Base-by-base conservation (phyloP, 1,140 invertebrate genomes). In the Bombus confusus region DNA sequence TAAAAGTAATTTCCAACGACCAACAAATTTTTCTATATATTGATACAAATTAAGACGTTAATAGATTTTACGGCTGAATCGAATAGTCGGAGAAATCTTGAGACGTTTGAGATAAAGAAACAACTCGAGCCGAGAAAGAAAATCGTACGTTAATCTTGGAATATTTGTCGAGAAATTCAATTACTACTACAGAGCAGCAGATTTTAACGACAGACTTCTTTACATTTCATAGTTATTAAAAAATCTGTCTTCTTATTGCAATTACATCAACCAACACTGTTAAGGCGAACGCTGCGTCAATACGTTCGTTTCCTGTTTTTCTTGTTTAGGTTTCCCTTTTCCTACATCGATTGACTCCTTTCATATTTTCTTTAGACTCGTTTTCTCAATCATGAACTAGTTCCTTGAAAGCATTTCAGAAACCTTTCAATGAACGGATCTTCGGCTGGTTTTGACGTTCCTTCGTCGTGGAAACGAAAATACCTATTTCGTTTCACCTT, bases 391-490 rank as follows among this genome's bases (percentile, higher is more conserved):
- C 69, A 39, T 39, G 37, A 39, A 39, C 69, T 13, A 39, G 37
- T 39, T 71, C 12, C 25, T 71, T 71, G 69, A 31, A 71, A 71
- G 69, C 25, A 71, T 72, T 72, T 72, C 69, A 39, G 37, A 72
- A 72, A 72, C 69, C 28, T 41, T 41, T 31, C 69, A 15, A 39
- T 41, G 69, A 72, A 72, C 69, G 22, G 37, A 28, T 72, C 37
- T 28, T 72, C 37, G 34, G 2, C 37, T 39, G 22, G 31, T 72
- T 39, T 39, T 39, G 69, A 37, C 37, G 69, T 72, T 28, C 31
- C 34, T 37, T 39, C 69, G 25, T 13, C 37, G 69, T 39, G 5
- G 13, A 66, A 66, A 66, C 64, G 64, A 66, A 66, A 66, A 66
- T 66, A 66, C 31, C 15, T 8, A 25, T 68, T 68, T 68, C 34